Evolutionary conservation across 2,797 vertebrate species (phyloP), one percentile per base, ranked within the genome.

Genomic region (Oryzias sinensis): DNA sequence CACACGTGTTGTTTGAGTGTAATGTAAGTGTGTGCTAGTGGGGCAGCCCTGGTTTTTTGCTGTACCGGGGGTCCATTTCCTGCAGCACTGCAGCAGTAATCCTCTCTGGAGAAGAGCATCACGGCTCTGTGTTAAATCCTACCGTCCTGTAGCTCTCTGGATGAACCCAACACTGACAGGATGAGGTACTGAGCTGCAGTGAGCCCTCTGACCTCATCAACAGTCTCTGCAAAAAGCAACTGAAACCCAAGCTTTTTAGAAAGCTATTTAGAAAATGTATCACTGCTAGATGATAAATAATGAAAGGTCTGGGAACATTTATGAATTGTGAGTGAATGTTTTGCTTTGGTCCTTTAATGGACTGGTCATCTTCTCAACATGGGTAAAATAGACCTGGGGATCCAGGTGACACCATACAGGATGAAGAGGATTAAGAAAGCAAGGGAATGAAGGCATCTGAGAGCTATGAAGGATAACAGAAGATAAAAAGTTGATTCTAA

Each of bases 91-190:
- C 77, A 78, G 74, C 80, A 72, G 71, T 89, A 89, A 89, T 90
- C 87, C 82, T 79, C 81, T 83, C 72, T 80, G 85, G 77, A 89
- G 82, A 80, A 72, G 68, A 78, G 81, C 71, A 64, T 56, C 25
- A 18, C 62, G 40, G 81, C 77, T 82, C 77, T 76, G 80, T 76
- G 74, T 87, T 88, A 88, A 87, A 89, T 88, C 87, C 84, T 83
- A 82, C 83, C 85, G 81, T 85, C 80, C 77, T 13, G 53, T 79
- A 77, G 80, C 73, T 87, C 80, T 84, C 73, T 84, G 82, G 83
- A 79, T 82, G 83, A 87, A 87, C 81, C 70, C 69, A 78, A 73
- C 76, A 64, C 62, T 73, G 74, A 62, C 44, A 59, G 76, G 83
- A 82, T 77, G 82, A 80, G 76, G 77, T 59, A 53, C 33, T 65